phyloP scores from a whole-genome alignment of 2,888 invertebrate genomes.

The Trilocha varians region DNA sequence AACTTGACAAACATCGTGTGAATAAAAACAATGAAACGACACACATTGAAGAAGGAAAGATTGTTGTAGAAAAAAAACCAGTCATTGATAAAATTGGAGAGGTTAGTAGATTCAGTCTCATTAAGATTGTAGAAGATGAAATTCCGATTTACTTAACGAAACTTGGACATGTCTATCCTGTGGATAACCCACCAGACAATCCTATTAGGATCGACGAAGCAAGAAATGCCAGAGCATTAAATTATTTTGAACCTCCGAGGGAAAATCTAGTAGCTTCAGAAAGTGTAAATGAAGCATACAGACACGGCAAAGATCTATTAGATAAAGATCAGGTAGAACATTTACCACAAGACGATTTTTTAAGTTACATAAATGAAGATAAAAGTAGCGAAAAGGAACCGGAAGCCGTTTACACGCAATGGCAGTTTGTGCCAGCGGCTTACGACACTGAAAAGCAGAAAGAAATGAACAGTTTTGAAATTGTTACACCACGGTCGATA shows the following conservation, averaged over 20 bases:
- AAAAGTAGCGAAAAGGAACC: constrained; percentile 38
- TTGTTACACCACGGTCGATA: constrained; percentile 50
- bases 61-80: constrained; percentile 74
- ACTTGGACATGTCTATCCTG: constrained; percentile 61
- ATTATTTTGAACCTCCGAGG: constrained; percentile 47
- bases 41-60: constrained; percentile 63
- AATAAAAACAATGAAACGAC: constrained; percentile 72
- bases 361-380: constrained; percentile 54
- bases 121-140: constrained; percentile 78
- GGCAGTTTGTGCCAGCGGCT: constrained; percentile 67
- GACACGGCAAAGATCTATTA: constrained; percentile 42
- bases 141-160: constrained; percentile 67
- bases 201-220: constrained; percentile 65
- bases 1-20: constrained; percentile 73
- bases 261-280: constrained; percentile 66
- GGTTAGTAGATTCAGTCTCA: constrained; percentile 78
- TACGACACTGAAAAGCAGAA: constrained; percentile 56
- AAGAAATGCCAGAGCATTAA: constrained; percentile 61
- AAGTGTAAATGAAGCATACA: constrained; percentile 64
- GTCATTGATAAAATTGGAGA: constrained; percentile 78
- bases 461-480: constrained; percentile 43
- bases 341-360: constrained; percentile 43
- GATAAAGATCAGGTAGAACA: constrained; percentile 37
- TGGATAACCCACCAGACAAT: constrained; percentile 63
- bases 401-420: constrained; percentile 33